Evolutionary conservation across 2,888 invertebrate genomes (phyloP), one percentile per base, ranked within the genome.

Genomic region (Drosophila fungiperda): DNA sequence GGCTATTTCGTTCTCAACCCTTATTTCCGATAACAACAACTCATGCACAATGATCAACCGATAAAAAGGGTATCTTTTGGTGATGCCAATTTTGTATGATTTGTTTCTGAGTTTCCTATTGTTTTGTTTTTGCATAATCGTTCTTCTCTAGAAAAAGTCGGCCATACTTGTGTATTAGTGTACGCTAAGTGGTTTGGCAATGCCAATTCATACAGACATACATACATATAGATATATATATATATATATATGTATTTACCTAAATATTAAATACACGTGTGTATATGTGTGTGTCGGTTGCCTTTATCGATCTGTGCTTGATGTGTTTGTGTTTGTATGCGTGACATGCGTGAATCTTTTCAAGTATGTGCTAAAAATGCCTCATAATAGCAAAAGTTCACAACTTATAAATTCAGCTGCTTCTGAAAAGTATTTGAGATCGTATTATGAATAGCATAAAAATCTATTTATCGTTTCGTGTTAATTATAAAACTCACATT

Each of bases 101-200:
- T 45, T 38, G 7, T 45, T 61, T 29, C 12, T 45, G 35, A 42
- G 35, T 50, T 72, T 60, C 58, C 76, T 76, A 79, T 83, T 88
- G 79, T 83, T 86, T 85, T 83, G 68, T 66, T 79, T 88, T 88
- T 81, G 83, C 83, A 80, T 88, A 79, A 78, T 80, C 72, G 63
- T 76, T 76, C 68, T 80, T 68, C 63, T 52, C 62, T 64, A 73
- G 62, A 59, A 67, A 42, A 54, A 65, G 23, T 42, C 65, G 35
- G 66, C 49, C 61, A 64, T 71, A 68, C 65, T 82, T 77, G 72
- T 82, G 73, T 73, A 75, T 62, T 65, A 68, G 73, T 70, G 68
- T 52, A 73, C 59, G 78, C 75, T 73, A 88, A 86, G 80, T 88
- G 73, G 52, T 73, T 68, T 59, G 73, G 63, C 72, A 68, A 53